Conservation (phyloP, 2,797 vertebrate species). For the Poecile montanus region DNA sequence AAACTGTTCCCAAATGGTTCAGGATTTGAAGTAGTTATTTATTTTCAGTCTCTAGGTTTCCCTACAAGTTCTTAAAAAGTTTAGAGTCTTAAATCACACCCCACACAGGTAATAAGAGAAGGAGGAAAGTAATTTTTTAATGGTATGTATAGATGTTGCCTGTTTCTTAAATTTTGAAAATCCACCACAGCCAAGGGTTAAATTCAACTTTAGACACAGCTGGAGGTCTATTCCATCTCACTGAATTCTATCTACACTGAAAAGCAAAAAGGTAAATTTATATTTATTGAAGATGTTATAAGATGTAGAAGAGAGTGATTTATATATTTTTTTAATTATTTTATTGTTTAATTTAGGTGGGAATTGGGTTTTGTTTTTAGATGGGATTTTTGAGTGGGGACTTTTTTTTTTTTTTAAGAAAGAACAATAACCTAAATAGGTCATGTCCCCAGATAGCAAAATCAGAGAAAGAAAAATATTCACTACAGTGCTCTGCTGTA, state of each 20-base stretch:
- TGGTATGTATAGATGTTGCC: neutral
- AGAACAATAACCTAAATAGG: neutral
- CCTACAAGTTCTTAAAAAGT: neutral
- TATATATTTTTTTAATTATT: fast-evolving
- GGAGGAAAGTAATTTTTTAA: neutral
- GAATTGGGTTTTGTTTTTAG: fast-evolving
- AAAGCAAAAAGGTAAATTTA: neutral
- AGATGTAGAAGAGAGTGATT: neutral
- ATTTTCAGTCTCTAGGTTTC: neutral
- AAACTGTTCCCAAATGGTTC: neutral
- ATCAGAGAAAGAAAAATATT: neutral
- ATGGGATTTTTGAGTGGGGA: neutral
- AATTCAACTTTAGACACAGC: neutral
- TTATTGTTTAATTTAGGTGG: fast-evolving
- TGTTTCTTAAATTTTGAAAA: neutral
- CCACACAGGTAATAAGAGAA: neutral
- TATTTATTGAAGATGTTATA: neutral
- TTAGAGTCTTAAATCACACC: neutral
- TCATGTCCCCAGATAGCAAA: neutral
- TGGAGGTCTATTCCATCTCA: neutral
- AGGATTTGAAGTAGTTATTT: neutral
- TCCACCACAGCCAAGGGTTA: neutral
- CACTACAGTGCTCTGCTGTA: neutral
- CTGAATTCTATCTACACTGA: neutral
- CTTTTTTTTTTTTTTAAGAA: neutral